These are phyloP conservation scores for Psittacus erithacus DNA, from an alignment of 2,113 vertebrate genomes.

Conservation along the genomic window DNA sequence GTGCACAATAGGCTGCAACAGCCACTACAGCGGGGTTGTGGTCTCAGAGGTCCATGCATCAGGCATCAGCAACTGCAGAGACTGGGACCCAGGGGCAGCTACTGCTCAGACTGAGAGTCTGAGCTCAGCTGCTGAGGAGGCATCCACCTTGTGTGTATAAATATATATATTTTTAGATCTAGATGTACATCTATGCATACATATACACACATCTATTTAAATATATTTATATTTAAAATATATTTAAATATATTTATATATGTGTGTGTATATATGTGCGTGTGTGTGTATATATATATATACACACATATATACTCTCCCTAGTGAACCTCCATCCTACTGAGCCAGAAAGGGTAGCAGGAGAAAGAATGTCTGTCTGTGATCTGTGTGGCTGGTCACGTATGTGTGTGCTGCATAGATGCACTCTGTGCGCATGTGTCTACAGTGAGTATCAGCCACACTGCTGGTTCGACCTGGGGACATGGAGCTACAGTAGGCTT, in stretches of 20 bases:
- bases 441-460: neutral
- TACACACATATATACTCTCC: too few species aligned
- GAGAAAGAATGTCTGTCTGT: neutral
- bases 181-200: too few species aligned
- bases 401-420: fast-evolving
- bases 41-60: neutral
- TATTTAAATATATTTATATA: too few species aligned
- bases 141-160: neutral
- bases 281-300: neutral
- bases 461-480: neutral
- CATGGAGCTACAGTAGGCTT: neutral
- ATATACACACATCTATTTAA: neutral
- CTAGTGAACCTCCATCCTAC: neutral
- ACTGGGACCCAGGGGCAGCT: neutral
- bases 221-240: too few species aligned
- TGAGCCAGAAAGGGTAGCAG: neutral
- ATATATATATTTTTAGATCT: neutral
- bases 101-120: neutral
- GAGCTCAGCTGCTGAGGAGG: neutral
- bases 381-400: neutral
- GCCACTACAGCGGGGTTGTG: neutral
- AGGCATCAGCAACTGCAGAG: neutral
- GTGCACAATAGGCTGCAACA: neutral
- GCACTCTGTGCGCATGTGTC: fast-evolving
- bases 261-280: too few species aligned